These are phyloP conservation scores for Molanna angustata DNA, from an alignment of 2,888 invertebrate genomes.

Conservation along the genomic window DNA sequence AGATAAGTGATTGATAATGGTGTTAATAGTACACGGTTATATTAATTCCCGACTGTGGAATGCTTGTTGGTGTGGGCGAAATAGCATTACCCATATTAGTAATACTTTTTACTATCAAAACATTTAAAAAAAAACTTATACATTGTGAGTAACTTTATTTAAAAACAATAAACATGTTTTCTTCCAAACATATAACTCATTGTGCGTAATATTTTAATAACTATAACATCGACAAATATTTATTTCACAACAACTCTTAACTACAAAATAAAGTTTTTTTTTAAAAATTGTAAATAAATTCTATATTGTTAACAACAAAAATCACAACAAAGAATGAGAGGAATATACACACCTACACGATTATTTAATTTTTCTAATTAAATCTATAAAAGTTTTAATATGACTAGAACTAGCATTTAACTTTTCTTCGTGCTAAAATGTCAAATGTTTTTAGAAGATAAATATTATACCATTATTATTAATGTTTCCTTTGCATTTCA, in stretches of 20 bases:
- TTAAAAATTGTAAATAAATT: conserved; percentile 24
- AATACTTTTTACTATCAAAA: conserved; percentile 23
- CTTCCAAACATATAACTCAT: conserved; percentile 24
- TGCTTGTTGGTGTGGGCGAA: conserved; percentile 28
- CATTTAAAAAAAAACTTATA: conserved; percentile 20
- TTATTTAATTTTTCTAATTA: conserved; percentile 19
- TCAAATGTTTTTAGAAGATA: no score
- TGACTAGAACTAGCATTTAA: conserved; percentile 21
- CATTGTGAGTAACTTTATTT: conserved; percentile 25
- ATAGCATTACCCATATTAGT: conserved; percentile 19
- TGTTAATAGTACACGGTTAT: not conserved
- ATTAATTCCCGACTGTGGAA: conserved; percentile 15
- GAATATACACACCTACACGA: conserved; percentile 26
- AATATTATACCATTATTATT: no score
- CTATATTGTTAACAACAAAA: conserved; percentile 29
- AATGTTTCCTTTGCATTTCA: no score
- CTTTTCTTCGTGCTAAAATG: no score
- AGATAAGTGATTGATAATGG: no score
- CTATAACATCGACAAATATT: conserved; percentile 28
- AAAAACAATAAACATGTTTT: conserved; percentile 21
- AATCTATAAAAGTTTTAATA: conserved; percentile 14
- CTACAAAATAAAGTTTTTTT: conserved; percentile 17
- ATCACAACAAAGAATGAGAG: conserved; percentile 28
- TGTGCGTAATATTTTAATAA: conserved; percentile 30
- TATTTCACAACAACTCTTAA: conserved; percentile 32